Base-by-base conservation (phyloP, 2,888 invertebrate species). In the Amiota communis region DNA sequence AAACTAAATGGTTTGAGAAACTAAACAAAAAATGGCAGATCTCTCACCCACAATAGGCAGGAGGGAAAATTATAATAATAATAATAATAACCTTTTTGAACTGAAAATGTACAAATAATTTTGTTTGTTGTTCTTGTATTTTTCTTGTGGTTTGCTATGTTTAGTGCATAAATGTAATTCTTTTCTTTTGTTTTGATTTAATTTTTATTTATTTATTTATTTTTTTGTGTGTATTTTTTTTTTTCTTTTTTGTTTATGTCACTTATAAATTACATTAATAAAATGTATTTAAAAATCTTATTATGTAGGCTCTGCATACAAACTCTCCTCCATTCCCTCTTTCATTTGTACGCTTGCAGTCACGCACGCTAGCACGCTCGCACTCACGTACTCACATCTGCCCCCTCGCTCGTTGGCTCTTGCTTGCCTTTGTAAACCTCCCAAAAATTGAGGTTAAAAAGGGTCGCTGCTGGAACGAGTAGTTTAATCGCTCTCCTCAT, bases 401-500 rank as follows among this genome's bases (percentile, higher is more conserved):
- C 36, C n/a, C n/a, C n/a, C n/a, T 51, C 53, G n/a, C 53, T 51
- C 59, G 59, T 20, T 59, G 12, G 11, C 15, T 11, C 1, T 74
- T 71, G 51, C 65, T 74, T 71, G 51, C 65, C 70, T 57, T 61
- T 64, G 72, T 65, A 57, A 71, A 36, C 49, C 59, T 63, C 74
- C 70, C 67, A 65, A 78, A 56, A 78, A 36, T 36, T 59, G 59
- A 59, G 59, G 20, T 15, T 15, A 20, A 59, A 15, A 15, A 17
- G 17, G 8, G 59, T 15, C 20, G 59, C 36, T 36, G 36, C 36
- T 20, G 59, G 20, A 4, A 10, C 36, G 59, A 15, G 59, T 59
- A 20, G 23, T 83, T 92, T 92, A 92, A 91, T 93, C 92, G 91
- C 93, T 92, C 82, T 92, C 93, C 78, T 92, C 92, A 76, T 92